A percentile compares a stretch with the other conserved stretches of the same genome.
These are phyloP conservation scores for Lottia scabra DNA, from an alignment of 2,888 invertebrate species.

Conservation along the genomic window DNA sequence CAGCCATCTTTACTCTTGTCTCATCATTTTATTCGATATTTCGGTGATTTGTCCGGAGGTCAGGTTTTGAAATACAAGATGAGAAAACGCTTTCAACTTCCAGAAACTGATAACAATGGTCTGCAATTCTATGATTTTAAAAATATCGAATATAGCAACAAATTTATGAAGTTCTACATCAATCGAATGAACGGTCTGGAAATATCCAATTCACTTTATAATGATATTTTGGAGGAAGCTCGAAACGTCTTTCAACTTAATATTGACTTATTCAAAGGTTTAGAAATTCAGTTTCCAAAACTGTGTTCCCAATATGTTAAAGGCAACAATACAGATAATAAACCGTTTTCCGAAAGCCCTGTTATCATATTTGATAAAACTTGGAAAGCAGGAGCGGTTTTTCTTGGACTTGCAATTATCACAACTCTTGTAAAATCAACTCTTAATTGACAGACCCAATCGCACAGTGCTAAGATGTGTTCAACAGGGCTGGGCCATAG, in stretches of 20 bases:
- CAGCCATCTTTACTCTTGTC: constrained; percentile 34
- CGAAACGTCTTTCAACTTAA: constrained; percentile 24
- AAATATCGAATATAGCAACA: constrained; percentile 18
- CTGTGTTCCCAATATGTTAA: too few species aligned
- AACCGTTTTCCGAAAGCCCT: too few species aligned
- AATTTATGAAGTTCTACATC: constrained; percentile 29
- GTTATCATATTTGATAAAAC: too few species aligned
- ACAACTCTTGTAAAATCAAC: too few species aligned
- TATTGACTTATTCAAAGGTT: constrained; percentile 28
- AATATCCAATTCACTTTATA: background rate
- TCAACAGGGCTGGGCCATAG: too few species aligned
- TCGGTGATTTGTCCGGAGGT: constrained; percentile 49
- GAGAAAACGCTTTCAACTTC: constrained; percentile 15
- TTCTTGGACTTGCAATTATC: too few species aligned
- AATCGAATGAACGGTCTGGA: constrained; percentile 27
- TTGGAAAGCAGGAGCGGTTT: too few species aligned
- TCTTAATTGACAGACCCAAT: too few species aligned
- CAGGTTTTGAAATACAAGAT: constrained; percentile 36
- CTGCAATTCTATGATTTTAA: constrained; percentile 30
- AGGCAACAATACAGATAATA: too few species aligned
- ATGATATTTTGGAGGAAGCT: constrained; percentile 21
- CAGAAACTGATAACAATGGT: constrained; percentile 18
- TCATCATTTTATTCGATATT: constrained; percentile 42
- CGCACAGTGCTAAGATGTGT: too few species aligned
- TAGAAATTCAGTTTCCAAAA: constrained; percentile 1